Evolutionary conservation across 2,797 vertebrate species (phyloP).

Genomic region (Cirrhinus mrigala): DNA sequence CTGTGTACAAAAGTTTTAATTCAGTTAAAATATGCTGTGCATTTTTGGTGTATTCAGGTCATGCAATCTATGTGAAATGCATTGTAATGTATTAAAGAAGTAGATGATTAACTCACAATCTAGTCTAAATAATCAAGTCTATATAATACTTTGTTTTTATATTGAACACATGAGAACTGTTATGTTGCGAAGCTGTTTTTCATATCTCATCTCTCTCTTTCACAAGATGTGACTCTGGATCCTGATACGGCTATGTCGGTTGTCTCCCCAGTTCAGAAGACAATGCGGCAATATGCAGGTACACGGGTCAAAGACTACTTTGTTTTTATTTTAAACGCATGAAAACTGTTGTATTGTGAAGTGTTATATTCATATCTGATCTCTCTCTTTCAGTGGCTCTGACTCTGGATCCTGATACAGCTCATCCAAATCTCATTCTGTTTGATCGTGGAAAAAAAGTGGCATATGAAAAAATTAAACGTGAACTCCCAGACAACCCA

Average conservation of each 20-base stretch:
- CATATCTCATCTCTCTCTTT: no score
- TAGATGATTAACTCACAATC: no score
- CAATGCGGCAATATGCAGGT: neutral
- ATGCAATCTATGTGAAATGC: neutral
- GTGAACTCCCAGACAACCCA: conserved; percentile 31
- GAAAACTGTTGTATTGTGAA: neutral
- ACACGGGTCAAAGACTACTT: neutral
- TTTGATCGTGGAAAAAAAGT: conserved; percentile 48
- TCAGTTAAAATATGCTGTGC: no score
- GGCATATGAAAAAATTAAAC: neutral
- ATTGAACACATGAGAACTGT: no score
- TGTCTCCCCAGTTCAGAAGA: neutral
- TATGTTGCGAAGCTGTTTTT: no score
- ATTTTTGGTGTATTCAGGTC: neutral
- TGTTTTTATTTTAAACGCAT: neutral
- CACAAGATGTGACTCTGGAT: neutral
- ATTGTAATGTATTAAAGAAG: neutral
- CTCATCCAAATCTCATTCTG: conserved; percentile 39
- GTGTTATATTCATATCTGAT: neutral
- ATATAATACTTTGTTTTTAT: neutral
- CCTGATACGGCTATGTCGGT: neutral
- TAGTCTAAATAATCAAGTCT: neutral
- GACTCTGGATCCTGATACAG: conserved; percentile 58
- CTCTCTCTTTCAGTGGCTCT: conserved; percentile 41
- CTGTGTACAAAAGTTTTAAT: no score